Evolutionary conservation across 2,797 vertebrate genomes (phyloP).

Genomic region (Aldrovandia affinis): DNA sequence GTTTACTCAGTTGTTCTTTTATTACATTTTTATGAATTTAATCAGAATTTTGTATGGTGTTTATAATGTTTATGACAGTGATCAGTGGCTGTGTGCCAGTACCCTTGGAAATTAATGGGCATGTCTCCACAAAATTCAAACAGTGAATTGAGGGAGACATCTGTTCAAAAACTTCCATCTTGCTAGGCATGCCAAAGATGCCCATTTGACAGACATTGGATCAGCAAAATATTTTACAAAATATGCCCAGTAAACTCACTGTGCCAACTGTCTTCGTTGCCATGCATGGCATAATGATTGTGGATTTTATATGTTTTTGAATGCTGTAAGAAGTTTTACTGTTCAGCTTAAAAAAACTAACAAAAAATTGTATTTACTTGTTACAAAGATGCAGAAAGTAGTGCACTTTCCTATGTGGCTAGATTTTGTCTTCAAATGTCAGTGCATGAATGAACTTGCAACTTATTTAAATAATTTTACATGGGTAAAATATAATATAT

Average conservation of each 20-base stretch:
- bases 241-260: constrained; percentile 10
- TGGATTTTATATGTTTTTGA: background rate
- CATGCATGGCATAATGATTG: background rate
- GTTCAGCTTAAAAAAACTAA: background rate
- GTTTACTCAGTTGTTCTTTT: background rate
- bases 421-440: background rate
- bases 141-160: constrained; percentile 12
- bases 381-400: background rate
- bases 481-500: background rate
- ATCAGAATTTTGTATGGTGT: background rate
- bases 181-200: background rate
- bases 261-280: background rate
- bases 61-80: background rate
- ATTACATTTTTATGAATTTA: background rate
- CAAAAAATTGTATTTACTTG: background rate
- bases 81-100: background rate
- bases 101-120: background rate
- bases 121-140: background rate
- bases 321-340: background rate
- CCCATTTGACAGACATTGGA: background rate
- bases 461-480: background rate
- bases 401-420: background rate
- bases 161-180: background rate
- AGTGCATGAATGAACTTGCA: background rate
- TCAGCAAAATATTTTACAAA: background rate